Evolutionary conservation across 1,140 invertebrate species (phyloP).

Genomic region (Zaprionus ornatus): DNA sequence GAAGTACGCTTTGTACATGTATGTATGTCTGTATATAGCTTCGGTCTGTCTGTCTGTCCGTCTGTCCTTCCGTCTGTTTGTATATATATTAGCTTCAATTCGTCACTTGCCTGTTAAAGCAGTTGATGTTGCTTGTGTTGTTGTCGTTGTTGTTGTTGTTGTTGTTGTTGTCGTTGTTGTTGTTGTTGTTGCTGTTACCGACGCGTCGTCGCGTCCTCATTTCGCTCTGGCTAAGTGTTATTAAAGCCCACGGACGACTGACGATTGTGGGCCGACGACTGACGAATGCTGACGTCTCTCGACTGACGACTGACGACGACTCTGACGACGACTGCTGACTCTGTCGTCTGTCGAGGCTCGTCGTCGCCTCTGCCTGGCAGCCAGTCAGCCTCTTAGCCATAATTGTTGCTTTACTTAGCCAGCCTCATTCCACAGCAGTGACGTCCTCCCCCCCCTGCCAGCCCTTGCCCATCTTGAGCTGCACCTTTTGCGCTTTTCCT

Average conservation of each 20-base stretch:
- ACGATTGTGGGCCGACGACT: slow-evolving; percentile 37
- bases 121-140: slow-evolving; percentile 26
- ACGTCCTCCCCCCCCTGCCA: not conserved
- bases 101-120: slow-evolving; percentile 55
- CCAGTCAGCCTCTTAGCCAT: slow-evolving; percentile 61
- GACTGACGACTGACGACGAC: slow-evolving; percentile 5
- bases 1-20: slow-evolving; percentile 26
- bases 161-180: slow-evolving; percentile 25
- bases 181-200: slow-evolving; percentile 19
- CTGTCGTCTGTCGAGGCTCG: not conserved
- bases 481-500: slow-evolving; percentile 69
- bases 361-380: slow-evolving; percentile 5
- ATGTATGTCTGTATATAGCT: not conserved
- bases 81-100: slow-evolving; percentile 70
- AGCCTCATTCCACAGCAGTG: slow-evolving; percentile 14
- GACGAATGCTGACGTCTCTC: slow-evolving; percentile 46
- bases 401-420: slow-evolving; percentile 79
- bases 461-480: slow-evolving; percentile 4
- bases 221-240: slow-evolving; percentile 57
- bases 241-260: slow-evolving; percentile 61
- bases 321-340: not conserved
- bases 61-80: slow-evolving; percentile 8
- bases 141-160: slow-evolving; percentile 15
- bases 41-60: slow-evolving; percentile 2
- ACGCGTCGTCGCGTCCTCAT: slow-evolving; percentile 30